Base-by-base conservation (phyloP, 2,797 vertebrate species). In the Mus caroli region DNA sequence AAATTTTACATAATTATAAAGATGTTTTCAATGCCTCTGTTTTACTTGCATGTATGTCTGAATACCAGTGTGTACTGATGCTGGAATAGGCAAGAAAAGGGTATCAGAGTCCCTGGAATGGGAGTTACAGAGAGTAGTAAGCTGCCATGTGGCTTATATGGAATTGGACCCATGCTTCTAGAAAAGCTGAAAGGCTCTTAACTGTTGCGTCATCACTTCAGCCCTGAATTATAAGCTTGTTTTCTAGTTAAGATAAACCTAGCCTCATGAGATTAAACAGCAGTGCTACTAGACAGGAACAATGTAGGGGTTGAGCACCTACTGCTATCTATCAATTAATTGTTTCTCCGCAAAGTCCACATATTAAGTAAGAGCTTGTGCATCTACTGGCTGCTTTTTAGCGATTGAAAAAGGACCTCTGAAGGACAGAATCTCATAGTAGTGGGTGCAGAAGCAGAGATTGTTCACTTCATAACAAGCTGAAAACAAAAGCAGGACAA, bases 211-310 rank as follows among this genome's bases (percentile, higher is more conserved):
- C 54, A 40, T 37, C 52, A 3, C 20, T 58, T 24, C 54, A 80
- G 22, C n/a, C 78, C 52, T n/a, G 56, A 40, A 37, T 58, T 46
- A 62, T 46, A 34, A 85, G 10, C 6, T 78, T 56, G 50, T 37
- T 71, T 37, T 90, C 73, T 9, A 95, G 31, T 88, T 67, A 87
- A 54, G 19, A 82, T 76, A 62, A 91, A 85, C 43, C 56, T 52
- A 94, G 43, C 34, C 20, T 67, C 83, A 5, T 78, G 8, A 96
- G 34, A 90, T 10, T 76, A 43, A 90, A 69, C 13, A 90, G 83
- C 88, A 69, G 37, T 54, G 50, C 6, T 79, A 58, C 40, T 69
- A 43, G 26, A 28, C 6, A 34, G 31, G 6, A 58, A 28, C 17
- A 56, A 37, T 17, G 28, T 14, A 43, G 52, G 62, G 76, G 56